Evolutionary conservation across 2,888 invertebrate species (phyloP), one percentile per base, ranked within the genome.

Genomic region (Phoenoteleia sp.): DNA sequence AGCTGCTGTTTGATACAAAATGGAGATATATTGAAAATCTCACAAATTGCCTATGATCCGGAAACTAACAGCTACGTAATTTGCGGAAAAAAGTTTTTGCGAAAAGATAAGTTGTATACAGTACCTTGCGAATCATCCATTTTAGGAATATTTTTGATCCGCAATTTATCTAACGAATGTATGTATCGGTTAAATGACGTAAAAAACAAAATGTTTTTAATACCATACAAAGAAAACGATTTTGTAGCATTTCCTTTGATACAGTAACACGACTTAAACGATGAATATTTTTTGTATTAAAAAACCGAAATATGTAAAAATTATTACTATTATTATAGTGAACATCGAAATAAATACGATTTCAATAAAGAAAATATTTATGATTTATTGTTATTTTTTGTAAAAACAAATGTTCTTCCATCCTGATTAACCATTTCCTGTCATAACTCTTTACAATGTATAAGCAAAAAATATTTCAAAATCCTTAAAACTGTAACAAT

Each of bases 21-120:
- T 49, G 49, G 33, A 49, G 3, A 33, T 19, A 49, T 66, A 47
- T 17, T 66, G 11, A 15, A 49, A 49, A 21, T 64, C 1, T 27
- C 64, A 7, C 45, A 64, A 15, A 64, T 64, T 45, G 45, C 64
- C 7, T 29, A 64, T 17, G 27, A 47, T 45, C n/a, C 47, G 2
- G 17, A 64, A 47, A 29, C 27, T 13, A 47, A 36, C 13, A n/a
- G 47, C 36, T 29, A 45, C 3, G 47, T 64, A 15, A 64, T 64
- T 15, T 45, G 45, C 39, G 64, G 45, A 21, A 58, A 49, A 60
- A 13, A 72, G 21, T 72, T 49, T 33, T 3, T 45, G 15, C 39
- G 29, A 29, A 72, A 60, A 60, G 27, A 72, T 9, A 36, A 72
- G 60, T 72, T 72, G 1, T 58, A 45, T 60, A 36, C 7, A 15